phyloP scores from a whole-genome alignment of 2,113 vertebrate species.

The Microcebus griseorufus region DNA sequence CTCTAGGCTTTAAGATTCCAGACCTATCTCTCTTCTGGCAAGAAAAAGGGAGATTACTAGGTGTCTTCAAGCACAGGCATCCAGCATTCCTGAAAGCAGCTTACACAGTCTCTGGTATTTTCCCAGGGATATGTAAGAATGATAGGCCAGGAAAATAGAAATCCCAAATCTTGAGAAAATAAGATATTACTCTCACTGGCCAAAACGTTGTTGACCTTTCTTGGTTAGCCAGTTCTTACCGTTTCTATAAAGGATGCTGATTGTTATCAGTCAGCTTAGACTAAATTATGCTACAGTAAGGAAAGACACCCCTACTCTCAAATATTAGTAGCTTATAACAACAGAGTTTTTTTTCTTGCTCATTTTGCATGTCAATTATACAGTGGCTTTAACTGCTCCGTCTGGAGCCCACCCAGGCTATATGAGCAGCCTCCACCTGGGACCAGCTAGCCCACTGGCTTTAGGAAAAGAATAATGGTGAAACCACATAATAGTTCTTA shows the following conservation, averaged over 20 bases:
- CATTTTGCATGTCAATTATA: background rate
- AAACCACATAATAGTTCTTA: background rate
- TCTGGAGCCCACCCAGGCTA: background rate
- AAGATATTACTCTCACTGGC: background rate
- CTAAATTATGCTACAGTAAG: background rate
- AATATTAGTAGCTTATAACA: background rate
- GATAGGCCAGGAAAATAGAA: background rate
- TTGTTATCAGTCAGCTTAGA: background rate
- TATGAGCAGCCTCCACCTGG: background rate
- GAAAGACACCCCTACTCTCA: background rate
- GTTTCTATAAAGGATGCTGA: background rate
- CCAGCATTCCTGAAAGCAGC: background rate
- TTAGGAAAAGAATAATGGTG: background rate
- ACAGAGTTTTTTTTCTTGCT: background rate
- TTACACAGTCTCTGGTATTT: background rate
- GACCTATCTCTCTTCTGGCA: background rate
- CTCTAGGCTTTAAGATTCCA: background rate
- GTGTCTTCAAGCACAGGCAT: background rate
- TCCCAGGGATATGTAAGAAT: background rate
- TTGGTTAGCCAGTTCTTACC: background rate
- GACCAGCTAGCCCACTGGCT: background rate
- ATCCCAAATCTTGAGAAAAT: background rate
- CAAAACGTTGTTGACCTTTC: background rate
- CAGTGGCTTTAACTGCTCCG: background rate
- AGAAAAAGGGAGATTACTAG: background rate